These are phyloP conservation scores for Pocillopora damicornis DNA, from an alignment of 64 coral and sea anemone genomes.

Conservation along the genomic window DNA sequence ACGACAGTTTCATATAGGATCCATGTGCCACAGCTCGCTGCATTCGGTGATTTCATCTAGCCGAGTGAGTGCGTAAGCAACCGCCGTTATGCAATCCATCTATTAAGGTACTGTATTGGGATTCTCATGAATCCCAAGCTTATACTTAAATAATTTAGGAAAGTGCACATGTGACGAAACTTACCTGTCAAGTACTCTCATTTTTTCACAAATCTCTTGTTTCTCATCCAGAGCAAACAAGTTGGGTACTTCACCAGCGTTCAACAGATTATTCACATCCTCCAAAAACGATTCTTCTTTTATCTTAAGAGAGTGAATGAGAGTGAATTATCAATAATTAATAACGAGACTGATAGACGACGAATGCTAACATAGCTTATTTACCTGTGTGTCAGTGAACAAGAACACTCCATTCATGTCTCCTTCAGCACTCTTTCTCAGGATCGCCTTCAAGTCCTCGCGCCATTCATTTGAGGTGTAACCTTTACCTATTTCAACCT, in stretches of 20 bases:
- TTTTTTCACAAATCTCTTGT: slow-evolving; percentile 99
- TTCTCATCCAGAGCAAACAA: slow-evolving; percentile 96
- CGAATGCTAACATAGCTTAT: background rate
- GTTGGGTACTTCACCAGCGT: slow-evolving; percentile 97
- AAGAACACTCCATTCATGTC: slow-evolving; percentile 97
- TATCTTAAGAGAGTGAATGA: slow-evolving; percentile 38
- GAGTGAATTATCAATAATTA: too few relatives aligned
- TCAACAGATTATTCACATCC: slow-evolving; percentile 95
- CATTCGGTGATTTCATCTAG: too few relatives aligned
- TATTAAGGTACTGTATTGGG: background rate
- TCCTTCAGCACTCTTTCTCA: slow-evolving; percentile 94
- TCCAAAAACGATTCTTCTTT: slow-evolving; percentile 99
- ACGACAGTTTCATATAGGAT: too few relatives aligned
- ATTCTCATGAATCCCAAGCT: background rate
- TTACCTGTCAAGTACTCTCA: slow-evolving; percentile 92
- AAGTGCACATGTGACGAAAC: too few relatives aligned
- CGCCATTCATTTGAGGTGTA: slow-evolving; percentile 98
- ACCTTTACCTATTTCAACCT: slow-evolving; percentile 99
- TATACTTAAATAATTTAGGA: background rate
- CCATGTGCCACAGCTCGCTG: too few relatives aligned
- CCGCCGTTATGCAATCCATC: too few relatives aligned
- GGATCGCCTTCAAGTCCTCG: slow-evolving; percentile 94
- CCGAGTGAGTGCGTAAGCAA: too few relatives aligned
- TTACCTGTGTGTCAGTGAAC: slow-evolving; percentile 94
- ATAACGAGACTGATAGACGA: too few relatives aligned